phyloP scores from a whole-genome alignment of 2,888 invertebrate genomes.

The Periphyllus acericola region DNA sequence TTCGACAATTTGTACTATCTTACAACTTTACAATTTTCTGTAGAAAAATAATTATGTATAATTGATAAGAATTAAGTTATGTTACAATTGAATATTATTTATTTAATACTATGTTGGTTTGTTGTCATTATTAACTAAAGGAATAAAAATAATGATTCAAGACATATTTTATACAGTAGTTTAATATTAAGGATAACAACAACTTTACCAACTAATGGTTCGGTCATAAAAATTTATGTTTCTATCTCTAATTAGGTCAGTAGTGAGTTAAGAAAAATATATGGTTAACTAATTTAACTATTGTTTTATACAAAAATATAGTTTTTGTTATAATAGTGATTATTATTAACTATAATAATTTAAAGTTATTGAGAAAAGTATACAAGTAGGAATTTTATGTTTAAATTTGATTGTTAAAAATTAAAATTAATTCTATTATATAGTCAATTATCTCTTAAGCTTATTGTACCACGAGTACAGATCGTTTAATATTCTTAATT shows the following conservation, averaged over 20 bases:
- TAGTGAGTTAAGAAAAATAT: too few relatives aligned
- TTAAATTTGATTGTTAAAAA: too few relatives aligned
- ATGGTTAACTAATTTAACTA: too few relatives aligned
- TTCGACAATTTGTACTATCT: not conserved
- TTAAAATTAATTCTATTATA: too few relatives aligned
- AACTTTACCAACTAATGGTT: too few relatives aligned
- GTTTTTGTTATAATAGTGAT: not conserved
- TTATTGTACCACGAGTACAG: too few relatives aligned
- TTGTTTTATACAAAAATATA: not conserved
- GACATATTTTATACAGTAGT: not conserved
- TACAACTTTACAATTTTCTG: not conserved
- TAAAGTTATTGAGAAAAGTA: not conserved
- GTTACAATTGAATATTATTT: not conserved
- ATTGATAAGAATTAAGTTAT: conserved; percentile 6
- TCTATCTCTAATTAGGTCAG: too few relatives aligned
- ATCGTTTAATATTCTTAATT: too few relatives aligned
- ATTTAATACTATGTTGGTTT: conserved; percentile 15
- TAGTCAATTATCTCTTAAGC: too few relatives aligned
- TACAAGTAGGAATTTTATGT: not conserved
- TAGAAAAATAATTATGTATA: not conserved
- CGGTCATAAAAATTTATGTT: too few relatives aligned
- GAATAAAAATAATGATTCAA: not conserved
- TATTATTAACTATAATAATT: not conserved
- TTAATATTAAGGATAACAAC: not conserved
- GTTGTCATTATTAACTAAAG: not conserved